phyloP scores from a whole-genome alignment of 1,140 invertebrate species.

The Phortica variegata region DNA sequence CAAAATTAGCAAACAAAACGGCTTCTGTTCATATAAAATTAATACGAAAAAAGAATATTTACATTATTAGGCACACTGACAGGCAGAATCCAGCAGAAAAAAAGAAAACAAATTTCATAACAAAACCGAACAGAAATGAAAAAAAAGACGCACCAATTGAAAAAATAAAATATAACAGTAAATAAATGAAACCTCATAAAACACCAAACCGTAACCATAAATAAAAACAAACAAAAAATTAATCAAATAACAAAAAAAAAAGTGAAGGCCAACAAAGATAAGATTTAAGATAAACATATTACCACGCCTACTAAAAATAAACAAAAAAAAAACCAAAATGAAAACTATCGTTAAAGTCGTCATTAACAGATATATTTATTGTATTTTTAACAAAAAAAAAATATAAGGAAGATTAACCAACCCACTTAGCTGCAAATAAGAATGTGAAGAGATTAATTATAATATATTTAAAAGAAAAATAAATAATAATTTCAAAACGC shows the following conservation, averaged over 20 bases:
- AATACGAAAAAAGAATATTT: not conserved
- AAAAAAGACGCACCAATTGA: no score
- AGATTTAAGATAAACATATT: conserved; percentile 3
- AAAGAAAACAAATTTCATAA: not conserved
- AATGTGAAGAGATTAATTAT: conserved; percentile 7
- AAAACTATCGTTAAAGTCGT: no score
- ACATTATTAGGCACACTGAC: not conserved
- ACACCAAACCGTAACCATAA: conserved; percentile 5
- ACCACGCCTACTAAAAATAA: conserved; percentile 12
- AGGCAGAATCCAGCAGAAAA: no score
- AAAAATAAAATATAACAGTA: conserved; percentile 13
- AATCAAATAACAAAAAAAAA: conserved; percentile 1
- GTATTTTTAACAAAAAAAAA: no score
- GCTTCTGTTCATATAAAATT: not conserved
- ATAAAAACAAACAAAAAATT: conserved; percentile 5
- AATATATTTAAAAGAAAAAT: conserved; percentile 14
- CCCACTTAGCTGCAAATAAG: no score
- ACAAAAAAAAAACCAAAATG: conserved; percentile 4
- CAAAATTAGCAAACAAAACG: conserved; percentile 6
- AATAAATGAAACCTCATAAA: conserved; percentile 7
- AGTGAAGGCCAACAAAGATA: not conserved
- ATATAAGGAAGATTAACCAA: conserved; percentile 29
- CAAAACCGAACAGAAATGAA: no score
- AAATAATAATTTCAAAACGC: no score
- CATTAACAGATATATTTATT: no score